Conservation (phyloP, 2,888 invertebrate genomes). For the Cactoblastis cactorum region DNA sequence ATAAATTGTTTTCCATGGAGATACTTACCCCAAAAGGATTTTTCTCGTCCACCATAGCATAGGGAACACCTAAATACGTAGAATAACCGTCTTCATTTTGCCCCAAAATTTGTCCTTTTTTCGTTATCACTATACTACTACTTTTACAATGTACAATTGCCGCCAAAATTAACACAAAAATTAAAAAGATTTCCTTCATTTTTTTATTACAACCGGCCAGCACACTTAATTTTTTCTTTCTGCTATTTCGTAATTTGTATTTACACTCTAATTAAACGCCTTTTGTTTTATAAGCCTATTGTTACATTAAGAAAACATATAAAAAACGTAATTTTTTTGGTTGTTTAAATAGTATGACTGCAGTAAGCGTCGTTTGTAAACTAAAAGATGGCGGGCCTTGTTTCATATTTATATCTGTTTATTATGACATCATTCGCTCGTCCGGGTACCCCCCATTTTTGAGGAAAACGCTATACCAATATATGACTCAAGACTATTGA, state of each 20-base stretch:
- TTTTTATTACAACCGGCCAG: too few relatives aligned
- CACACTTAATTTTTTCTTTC: too few relatives aligned
- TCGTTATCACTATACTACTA: slow-evolving; percentile 28
- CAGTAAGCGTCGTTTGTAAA: too few relatives aligned
- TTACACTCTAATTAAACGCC: neutral
- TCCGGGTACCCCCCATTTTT: too few relatives aligned
- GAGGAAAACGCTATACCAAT: too few relatives aligned
- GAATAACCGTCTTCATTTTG: slow-evolving; percentile 36
- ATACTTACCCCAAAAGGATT: slow-evolving; percentile 58
- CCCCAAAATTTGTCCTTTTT: slow-evolving; percentile 38
- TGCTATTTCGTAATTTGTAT: neutral
- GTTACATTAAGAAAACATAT: neutral
- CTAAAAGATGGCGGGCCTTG: too few relatives aligned
- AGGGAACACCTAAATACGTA: slow-evolving; percentile 57
- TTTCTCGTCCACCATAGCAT: slow-evolving; percentile 41
- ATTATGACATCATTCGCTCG: too few relatives aligned
- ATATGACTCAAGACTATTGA: too few relatives aligned
- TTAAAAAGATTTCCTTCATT: neutral
- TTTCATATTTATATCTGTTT: too few relatives aligned
- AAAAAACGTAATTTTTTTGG: too few relatives aligned
- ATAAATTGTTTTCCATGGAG: too few relatives aligned
- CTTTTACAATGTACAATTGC: slow-evolving; percentile 6
- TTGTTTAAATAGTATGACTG: too few relatives aligned
- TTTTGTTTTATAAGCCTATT: neutral
- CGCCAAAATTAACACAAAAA: neutral